Percentiles rank a stretch among this genome's conserved stretches.
phyloP scores from a whole-genome alignment of 2,113 vertebrate genomes.

The Opisthocomus hoazin region DNA sequence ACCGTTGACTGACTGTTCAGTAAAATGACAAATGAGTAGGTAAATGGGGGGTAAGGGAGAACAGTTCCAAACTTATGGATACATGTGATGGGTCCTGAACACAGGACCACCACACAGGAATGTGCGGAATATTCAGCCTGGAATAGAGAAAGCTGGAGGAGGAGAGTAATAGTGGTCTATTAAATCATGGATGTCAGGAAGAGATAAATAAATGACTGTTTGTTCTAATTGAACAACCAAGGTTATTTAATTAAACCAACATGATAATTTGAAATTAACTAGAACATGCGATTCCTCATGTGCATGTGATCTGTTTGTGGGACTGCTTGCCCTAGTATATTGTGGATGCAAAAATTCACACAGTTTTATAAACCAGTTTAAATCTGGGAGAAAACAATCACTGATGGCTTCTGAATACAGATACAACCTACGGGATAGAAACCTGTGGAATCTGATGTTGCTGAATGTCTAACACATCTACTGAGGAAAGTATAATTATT shows the following conservation, averaged over 20 bases:
- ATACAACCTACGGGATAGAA: not conserved
- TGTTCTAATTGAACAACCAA: not conserved
- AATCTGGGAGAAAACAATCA: not conserved
- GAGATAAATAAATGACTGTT: not conserved
- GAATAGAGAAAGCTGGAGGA: not conserved
- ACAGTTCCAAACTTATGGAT: not conserved
- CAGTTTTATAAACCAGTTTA: not conserved
- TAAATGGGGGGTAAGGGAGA: not conserved
- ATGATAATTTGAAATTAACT: not conserved
- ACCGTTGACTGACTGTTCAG: not conserved
- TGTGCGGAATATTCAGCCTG: not conserved
- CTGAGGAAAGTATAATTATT: not conserved
- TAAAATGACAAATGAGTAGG: not conserved
- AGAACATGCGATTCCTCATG: not conserved
- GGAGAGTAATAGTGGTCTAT: not conserved
- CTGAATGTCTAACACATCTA: not conserved
- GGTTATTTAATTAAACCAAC: not conserved
- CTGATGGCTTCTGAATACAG: not conserved
- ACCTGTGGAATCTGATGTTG: fast-evolving
- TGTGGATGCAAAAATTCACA: not conserved
- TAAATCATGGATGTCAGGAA: not conserved
- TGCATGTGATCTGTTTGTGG: fast-evolving
- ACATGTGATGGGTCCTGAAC: not conserved
- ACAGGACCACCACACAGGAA: not conserved
- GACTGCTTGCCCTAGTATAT: not conserved